Base-by-base conservation (phyloP, 2,797 vertebrate genomes). In the Chiroxiphia lanceolata region DNA sequence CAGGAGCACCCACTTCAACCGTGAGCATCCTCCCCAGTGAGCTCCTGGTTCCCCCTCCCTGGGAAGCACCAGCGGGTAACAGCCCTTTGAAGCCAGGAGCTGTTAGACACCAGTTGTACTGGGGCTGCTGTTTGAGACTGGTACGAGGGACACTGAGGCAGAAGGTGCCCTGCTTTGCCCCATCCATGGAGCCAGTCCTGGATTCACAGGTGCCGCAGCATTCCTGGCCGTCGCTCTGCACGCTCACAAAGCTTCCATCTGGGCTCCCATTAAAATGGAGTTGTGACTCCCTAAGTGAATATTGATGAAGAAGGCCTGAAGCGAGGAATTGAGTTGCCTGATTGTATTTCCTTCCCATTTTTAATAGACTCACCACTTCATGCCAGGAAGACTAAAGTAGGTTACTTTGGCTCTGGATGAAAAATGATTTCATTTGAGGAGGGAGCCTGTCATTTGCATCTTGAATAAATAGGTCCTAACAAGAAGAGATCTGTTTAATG, bases 371-470 rank as follows among this genome's bases (percentile, higher is more conserved):
- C 42, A 3, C 81, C 7, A 2, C 92, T 83, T 92, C 87, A 45
- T 86, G 94, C 94, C 94, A 93, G 61, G 53, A 85, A 75, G 57
- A 74, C 91, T 91, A 26, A 76, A 93, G 86, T 34, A 77, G 80
- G 64, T 89, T 95, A 85, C n/a, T 83, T 97, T 94, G 83, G 95
- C 89, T 92, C 89, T 15, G 57, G 87, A 94, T 87, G 78, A 89
- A 95, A 95, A 93, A 96, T 83, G 0, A 90, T 92, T 96, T 81
- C 94, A 89, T 25, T 12, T 57, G 75, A 84, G 86, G 69, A 77
- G 93, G 54, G 78, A 95, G 90, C 61, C 79, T 95, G 96, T 92
- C 96, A 90, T 96, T 96, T 96, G 87, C 96, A 92, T 96, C 95
- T 92, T 48, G 79, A 95, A 92, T 96, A 96, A 96, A 95, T 95